Conservation (phyloP, 2,797 vertebrate species). For the Ptychadena robeensis region DNA sequence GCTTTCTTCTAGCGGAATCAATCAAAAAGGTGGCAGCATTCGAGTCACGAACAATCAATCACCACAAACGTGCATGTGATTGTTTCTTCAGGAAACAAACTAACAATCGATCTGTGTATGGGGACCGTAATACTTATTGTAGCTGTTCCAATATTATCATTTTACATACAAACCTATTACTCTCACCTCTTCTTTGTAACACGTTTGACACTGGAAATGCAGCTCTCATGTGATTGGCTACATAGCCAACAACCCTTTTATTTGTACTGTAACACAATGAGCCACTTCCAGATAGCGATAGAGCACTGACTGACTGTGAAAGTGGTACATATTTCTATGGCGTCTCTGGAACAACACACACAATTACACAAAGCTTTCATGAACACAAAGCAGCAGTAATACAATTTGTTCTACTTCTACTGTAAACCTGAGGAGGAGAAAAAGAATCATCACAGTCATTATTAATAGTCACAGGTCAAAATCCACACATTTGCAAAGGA, state of each 20-base stretch:
- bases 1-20: no score
- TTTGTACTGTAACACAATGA: constrained; percentile 1
- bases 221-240: neutral
- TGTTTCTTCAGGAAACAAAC: no score
- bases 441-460: constrained; percentile 34
- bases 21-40: no score
- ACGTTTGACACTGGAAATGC: neutral
- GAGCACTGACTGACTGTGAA: neutral
- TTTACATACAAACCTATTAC: no score
- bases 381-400: constrained; percentile 27
- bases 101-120: no score
- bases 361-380: neutral
- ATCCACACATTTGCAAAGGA: constrained; percentile 34
- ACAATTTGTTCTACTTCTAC: constrained; percentile 20
- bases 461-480: constrained; percentile 49
- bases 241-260: constrained; percentile 11
- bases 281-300: constrained; percentile 3
- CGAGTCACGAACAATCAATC: no score
- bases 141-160: neutral
- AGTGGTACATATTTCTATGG: neutral
- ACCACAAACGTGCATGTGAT: no score
- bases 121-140: neutral
- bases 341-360: constrained; percentile 22
- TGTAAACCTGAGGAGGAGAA: neutral
- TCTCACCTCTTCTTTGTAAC: no score